Evolutionary conservation across 2,797 vertebrate species (phyloP).

Genomic region (Petrocephalus schoutedeni): DNA sequence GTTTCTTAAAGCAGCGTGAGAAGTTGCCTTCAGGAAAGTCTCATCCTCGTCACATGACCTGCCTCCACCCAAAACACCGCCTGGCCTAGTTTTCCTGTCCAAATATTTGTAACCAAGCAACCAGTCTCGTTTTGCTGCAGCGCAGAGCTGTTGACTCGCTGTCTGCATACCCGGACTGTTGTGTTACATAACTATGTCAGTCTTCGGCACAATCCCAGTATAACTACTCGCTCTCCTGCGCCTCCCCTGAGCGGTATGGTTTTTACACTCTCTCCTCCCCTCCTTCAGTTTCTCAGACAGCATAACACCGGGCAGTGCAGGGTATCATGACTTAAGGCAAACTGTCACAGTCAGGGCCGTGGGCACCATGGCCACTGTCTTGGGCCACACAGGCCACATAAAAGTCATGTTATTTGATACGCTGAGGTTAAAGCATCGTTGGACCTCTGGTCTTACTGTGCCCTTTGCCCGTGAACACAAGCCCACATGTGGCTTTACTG

Average conservation of each 20-base stretch:
- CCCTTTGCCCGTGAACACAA: neutral
- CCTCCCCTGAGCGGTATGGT: neutral
- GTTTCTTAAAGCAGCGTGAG: conserved; percentile 36
- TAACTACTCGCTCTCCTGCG: neutral
- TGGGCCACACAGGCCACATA: neutral
- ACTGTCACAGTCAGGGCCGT: neutral
- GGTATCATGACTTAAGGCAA: neutral
- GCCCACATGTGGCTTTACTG: neutral
- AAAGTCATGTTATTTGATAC: neutral
- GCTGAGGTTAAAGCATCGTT: neutral
- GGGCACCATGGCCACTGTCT: neutral
- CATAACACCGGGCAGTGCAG: neutral
- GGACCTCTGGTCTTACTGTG: neutral
- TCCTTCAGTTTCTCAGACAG: neutral
- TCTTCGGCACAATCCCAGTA: neutral
- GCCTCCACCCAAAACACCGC: conserved; percentile 55
- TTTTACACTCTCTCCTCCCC: neutral
- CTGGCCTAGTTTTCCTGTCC: conserved; percentile 64
- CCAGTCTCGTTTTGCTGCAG: conserved; percentile 59
- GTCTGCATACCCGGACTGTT: conserved; percentile 39
- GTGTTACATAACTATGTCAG: conserved; percentile 9
- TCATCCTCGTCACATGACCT: conserved; percentile 54
- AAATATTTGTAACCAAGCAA: conserved; percentile 76
- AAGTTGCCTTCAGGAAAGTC: conserved; percentile 51
- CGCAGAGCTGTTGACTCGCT: conserved; percentile 62